A percentile compares a stretch with the other conserved stretches of the same genome.
Evolutionary conservation across 1,140 invertebrate species (phyloP).

Genomic region (Linepithema humile): DNA sequence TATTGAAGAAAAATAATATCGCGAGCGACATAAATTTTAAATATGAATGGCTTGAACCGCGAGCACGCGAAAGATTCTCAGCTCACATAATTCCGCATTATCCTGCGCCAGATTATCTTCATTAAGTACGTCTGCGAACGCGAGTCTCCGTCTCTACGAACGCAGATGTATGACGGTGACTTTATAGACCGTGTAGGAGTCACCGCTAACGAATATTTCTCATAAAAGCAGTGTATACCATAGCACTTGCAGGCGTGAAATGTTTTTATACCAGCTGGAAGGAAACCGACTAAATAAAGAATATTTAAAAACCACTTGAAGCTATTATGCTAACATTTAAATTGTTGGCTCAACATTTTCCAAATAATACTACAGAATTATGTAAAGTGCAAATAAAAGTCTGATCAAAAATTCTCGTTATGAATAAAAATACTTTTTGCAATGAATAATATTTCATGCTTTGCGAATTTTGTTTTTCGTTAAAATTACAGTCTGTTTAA

Average conservation of each 20-base stretch:
- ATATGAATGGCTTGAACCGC: background rate
- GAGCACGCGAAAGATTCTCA: background rate
- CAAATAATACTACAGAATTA: too few relatives aligned
- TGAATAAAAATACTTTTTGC: background rate
- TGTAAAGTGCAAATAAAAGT: slow-evolving; percentile 4
- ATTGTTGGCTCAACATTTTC: background rate
- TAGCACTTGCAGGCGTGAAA: background rate
- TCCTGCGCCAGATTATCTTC: slow-evolving; percentile 23
- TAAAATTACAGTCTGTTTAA: background rate
- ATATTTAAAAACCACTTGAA: background rate
- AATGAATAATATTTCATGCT: background rate
- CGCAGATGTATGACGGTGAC: background rate
- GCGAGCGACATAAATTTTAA: slow-evolving; percentile 7
- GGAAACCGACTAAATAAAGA: background rate
- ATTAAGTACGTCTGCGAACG: slow-evolving; percentile 14
- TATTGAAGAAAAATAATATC: slow-evolving; percentile 16
- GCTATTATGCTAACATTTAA: background rate
- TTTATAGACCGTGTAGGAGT: slow-evolving; percentile 26
- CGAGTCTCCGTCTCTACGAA: background rate
- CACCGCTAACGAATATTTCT: background rate
- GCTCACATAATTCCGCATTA: slow-evolving; percentile 17
- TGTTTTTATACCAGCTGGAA: background rate
- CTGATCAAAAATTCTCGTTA: background rate
- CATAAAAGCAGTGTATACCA: background rate
- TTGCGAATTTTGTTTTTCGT: background rate